Percentiles rank a stretch among this genome's conserved stretches.
phyloP scores from a whole-genome alignment of 1,140 invertebrate genomes.

The Drosophila equinoxialis region DNA sequence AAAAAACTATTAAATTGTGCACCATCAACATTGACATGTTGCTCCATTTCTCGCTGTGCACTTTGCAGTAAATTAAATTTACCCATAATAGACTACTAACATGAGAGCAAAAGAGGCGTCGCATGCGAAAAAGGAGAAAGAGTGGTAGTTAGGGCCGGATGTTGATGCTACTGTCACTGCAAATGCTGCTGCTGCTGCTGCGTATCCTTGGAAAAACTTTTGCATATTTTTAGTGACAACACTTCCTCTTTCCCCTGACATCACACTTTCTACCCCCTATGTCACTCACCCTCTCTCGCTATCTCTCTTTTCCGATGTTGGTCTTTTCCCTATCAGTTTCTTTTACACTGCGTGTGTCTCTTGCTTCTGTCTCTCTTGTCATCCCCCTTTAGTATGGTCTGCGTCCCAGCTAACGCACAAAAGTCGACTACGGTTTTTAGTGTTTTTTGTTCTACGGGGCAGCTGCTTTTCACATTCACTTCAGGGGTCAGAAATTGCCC shows the following conservation, averaged over 20 bases:
- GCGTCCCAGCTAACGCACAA: constrained; percentile 10
- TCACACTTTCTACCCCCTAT: background rate
- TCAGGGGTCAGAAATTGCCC: constrained; percentile 16
- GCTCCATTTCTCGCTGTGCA: constrained; percentile 23
- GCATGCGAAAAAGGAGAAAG: background rate
- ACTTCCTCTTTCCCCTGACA: constrained; percentile 15
- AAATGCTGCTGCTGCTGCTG: constrained; percentile 29
- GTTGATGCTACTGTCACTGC: background rate
- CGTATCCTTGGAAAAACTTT: constrained; percentile 50
- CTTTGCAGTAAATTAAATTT: constrained; percentile 75
- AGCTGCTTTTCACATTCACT: constrained; percentile 20
- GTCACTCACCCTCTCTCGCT: no score
- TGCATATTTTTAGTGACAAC: constrained; percentile 63
- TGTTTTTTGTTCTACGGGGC: constrained; percentile 6
- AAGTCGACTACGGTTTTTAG: constrained; percentile 15
- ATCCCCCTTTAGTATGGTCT: background rate
- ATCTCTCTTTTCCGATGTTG: no score
- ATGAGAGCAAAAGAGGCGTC: constrained; percentile 23
- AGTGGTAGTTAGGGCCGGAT: background rate
- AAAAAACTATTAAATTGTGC: constrained; percentile 65
- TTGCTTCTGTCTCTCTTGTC: constrained; percentile 6
- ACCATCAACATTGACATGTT: constrained; percentile 42
- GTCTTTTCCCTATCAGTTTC: constrained; percentile 25
- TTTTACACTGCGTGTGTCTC: constrained; percentile 4
- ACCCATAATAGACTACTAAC: constrained; percentile 70